phyloP scores from a whole-genome alignment of 2,888 invertebrate genomes.

The Nesidiocoris tenuis region DNA sequence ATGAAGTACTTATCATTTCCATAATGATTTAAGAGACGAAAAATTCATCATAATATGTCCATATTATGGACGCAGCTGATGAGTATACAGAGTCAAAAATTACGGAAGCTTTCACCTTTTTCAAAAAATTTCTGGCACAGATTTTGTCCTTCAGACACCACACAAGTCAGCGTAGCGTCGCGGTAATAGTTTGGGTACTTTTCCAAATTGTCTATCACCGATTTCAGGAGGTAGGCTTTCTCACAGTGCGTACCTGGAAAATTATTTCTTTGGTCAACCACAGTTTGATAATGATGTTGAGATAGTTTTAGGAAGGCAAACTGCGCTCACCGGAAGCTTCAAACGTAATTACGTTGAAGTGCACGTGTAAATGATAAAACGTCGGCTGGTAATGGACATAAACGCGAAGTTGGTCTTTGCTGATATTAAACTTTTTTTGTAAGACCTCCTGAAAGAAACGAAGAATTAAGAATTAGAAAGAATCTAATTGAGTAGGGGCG shows the following conservation, averaged over 20 bases:
- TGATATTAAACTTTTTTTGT: slow-evolving; percentile 71
- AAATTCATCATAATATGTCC: too few relatives aligned
- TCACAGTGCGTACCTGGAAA: slow-evolving; percentile 73
- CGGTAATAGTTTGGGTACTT: slow-evolving; percentile 80
- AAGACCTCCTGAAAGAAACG: slow-evolving; percentile 70
- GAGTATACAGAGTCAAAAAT: too few relatives aligned
- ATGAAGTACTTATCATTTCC: too few relatives aligned
- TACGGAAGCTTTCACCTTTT: slow-evolving; percentile 58
- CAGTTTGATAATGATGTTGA: too few relatives aligned
- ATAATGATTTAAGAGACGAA: too few relatives aligned
- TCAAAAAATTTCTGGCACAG: slow-evolving; percentile 67
- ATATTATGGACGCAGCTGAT: too few relatives aligned
- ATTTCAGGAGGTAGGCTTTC: slow-evolving; percentile 81
- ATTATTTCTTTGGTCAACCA: too few relatives aligned
- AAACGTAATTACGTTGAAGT: slow-evolving; percentile 78
- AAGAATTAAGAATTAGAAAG: not conserved
- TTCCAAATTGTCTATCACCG: slow-evolving; percentile 88
- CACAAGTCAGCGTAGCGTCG: slow-evolving; percentile 76
- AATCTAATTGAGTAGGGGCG: too few relatives aligned
- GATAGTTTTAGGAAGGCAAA: too few relatives aligned
- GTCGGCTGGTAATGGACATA: slow-evolving; percentile 96
- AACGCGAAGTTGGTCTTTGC: slow-evolving; percentile 70
- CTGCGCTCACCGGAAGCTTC: slow-evolving; percentile 65
- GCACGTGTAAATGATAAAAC: slow-evolving; percentile 94
- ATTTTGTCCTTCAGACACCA: slow-evolving; percentile 72